A percentile compares a stretch with the other conserved stretches of the same genome.
phyloP scores from a whole-genome alignment of 2,888 invertebrate species.

The Allophyes oxyacanthae region DNA sequence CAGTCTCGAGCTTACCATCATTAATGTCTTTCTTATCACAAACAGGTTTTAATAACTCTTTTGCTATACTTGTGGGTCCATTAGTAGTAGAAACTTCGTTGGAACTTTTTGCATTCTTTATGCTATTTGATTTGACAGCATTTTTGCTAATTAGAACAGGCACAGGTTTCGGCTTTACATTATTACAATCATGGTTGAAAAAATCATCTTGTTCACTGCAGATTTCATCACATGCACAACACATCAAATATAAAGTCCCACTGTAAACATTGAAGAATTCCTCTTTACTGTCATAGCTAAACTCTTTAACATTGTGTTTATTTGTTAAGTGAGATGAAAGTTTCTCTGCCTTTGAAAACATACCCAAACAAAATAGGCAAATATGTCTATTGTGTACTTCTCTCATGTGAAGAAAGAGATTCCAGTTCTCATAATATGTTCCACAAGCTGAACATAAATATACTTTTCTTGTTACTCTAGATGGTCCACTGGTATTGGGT shows the following conservation, averaged over 20 bases:
- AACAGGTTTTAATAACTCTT: constrained; percentile 66
- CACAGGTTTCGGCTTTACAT: constrained; percentile 85
- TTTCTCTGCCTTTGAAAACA: constrained; percentile 94
- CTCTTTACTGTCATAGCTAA: constrained; percentile 91
- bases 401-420: constrained; percentile 95
- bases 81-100: constrained; percentile 73
- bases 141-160: constrained; percentile 85
- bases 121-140: constrained; percentile 75
- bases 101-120: constrained; percentile 70
- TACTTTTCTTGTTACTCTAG: constrained; percentile 93
- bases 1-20: constrained; percentile 70
- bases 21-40: constrained; percentile 73
- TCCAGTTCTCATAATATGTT: constrained; percentile 96
- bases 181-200: constrained; percentile 92
- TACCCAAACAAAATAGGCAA: constrained; percentile 95
- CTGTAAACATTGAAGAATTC: constrained; percentile 91
- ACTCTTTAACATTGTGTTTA: constrained; percentile 94
- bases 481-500: constrained; percentile 76
- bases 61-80: constrained; percentile 69
- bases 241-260: constrained; percentile 93
- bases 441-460: constrained; percentile 95
- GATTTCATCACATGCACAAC: constrained; percentile 94
- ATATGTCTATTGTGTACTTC: constrained; percentile 95
- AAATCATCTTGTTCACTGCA: constrained; percentile 94
- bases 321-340: constrained; percentile 93